Evolutionary conservation across 2,113 vertebrate genomes (phyloP).

Genomic region (Pituophis catenifer): DNA sequence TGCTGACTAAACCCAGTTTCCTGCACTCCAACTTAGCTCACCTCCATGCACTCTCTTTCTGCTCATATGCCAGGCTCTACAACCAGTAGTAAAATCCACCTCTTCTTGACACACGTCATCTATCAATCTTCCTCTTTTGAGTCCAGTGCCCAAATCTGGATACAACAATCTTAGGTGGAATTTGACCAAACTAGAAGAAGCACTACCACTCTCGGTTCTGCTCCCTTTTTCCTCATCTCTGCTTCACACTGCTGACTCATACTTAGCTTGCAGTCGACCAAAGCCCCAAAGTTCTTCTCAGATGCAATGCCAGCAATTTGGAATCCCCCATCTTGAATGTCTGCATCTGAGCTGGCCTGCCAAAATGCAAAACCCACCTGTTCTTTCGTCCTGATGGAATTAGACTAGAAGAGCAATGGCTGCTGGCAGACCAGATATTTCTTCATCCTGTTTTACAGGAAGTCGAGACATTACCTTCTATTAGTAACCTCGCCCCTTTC

Average conservation of each 20-base stretch:
- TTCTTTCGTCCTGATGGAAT: neutral
- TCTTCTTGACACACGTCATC: neutral
- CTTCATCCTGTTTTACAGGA: neutral
- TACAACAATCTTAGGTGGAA: too few relatives aligned
- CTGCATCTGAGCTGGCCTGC: neutral
- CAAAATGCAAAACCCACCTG: too few relatives aligned
- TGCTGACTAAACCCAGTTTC: neutral
- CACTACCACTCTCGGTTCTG: neutral
- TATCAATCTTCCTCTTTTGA: neutral
- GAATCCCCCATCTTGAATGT: neutral
- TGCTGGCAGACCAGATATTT: neutral
- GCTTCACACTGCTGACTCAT: neutral
- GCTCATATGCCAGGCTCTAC: neutral
- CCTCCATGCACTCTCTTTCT: neutral
- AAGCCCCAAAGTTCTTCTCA: neutral
- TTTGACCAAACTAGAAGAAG: neutral
- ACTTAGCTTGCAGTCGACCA: neutral
- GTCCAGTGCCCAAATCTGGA: neutral
- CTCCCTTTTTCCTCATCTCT: neutral
- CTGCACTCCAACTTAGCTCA: neutral
- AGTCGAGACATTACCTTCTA: neutral
- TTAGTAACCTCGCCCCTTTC: neutral
- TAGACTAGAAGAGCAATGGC: neutral
- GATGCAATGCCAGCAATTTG: neutral
- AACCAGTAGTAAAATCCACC: neutral